These are phyloP conservation scores for Novumbra hubbsi DNA, from an alignment of 2,797 vertebrate species.

Conservation along the genomic window DNA sequence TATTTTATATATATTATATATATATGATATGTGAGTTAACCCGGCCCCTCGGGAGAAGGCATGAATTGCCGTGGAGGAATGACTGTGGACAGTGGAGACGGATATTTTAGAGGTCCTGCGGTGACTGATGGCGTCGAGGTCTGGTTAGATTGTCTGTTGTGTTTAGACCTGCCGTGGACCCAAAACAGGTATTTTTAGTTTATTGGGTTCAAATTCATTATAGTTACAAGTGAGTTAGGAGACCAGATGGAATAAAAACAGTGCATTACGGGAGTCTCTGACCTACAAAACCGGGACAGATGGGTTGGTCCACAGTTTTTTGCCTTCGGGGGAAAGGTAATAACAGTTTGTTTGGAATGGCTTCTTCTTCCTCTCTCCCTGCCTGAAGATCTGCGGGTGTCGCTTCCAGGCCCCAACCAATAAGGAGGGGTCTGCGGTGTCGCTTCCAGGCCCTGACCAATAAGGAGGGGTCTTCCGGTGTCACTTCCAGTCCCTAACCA, in stretches of 20 bases:
- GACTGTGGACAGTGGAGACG: conserved; percentile 10
- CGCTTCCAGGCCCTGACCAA: too few relatives aligned
- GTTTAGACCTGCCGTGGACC: neutral
- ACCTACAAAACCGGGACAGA: neutral
- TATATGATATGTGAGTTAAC: conserved; percentile 86
- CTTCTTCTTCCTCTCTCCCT: conserved; percentile 69
- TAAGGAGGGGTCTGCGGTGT: conserved; percentile 54
- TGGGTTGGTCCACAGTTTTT: conserved; percentile 23
- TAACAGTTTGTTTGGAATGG: conserved; percentile 56
- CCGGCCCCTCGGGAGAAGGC: conserved; percentile 71
- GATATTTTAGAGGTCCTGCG: conserved; percentile 32
- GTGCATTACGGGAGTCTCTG: neutral
- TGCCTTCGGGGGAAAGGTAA: conserved; percentile 58
- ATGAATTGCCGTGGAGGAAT: conserved; percentile 45
- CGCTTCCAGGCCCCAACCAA: too few relatives aligned
- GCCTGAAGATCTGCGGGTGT: conserved; percentile 55
- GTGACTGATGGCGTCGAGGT: conserved; percentile 52
- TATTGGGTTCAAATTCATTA: conserved; percentile 20
- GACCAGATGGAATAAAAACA: neutral
- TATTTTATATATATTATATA: conserved; percentile 87
- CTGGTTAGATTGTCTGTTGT: conserved; percentile 20
- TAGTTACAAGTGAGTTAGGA: neutral
- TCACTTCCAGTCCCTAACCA: too few relatives aligned
- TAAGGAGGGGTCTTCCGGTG: conserved; percentile 56
- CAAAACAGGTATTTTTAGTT: neutral